Evolutionary conservation across 1,140 invertebrate species (phyloP), one percentile per base, ranked within the genome.

Genomic region (Eumeta japonica): DNA sequence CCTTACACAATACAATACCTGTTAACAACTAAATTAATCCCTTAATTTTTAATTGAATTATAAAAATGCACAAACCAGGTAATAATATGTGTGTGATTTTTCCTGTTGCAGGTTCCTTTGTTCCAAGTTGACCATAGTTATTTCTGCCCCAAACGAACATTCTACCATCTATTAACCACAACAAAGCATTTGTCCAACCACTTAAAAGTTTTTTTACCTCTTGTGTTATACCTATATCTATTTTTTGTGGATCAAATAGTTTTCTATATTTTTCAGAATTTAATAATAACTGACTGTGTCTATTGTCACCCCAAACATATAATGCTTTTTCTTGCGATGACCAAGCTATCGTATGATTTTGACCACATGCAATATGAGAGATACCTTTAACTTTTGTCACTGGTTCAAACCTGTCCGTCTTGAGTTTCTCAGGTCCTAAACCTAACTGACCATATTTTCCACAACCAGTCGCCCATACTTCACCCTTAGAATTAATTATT

Each of bases 101-200:
- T 43, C 65, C 65, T 36, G 32, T 15, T 48, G 58, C 59, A 32
- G 47, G 43, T 20, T 48, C 43, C 24, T 43, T 38, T 19, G 58
- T 64, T 1, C 84, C 85, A 31, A 89, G 58, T 59, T 92, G 88
- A 2, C 87, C 87, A 73, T 89, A 89, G 48, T 80, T 84, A 60
- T 91, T 90, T 64, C 88, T 79, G 10, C 90, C 90, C 88, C 88
- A 93, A 2, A 80, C 71, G 16, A 81, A 67, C 11, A 91, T 52
- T 33, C 76, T 63, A 11, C 83, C 82, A 52, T 77, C 76, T 31
- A 72, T 75, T 2, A 79, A 77, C 40, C 87, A 65, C 1, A 80
- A 63, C 7, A 82, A 78, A 55, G 80, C 81, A 58, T 90, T 87
- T 0, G 85, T 89, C 88, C 88, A 91, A 2, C 88, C 88, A 48